Percentiles rank a stretch among this genome's conserved stretches.
phyloP scores from a whole-genome alignment of 2,888 invertebrate genomes.

The Ormyrus rosae region DNA sequence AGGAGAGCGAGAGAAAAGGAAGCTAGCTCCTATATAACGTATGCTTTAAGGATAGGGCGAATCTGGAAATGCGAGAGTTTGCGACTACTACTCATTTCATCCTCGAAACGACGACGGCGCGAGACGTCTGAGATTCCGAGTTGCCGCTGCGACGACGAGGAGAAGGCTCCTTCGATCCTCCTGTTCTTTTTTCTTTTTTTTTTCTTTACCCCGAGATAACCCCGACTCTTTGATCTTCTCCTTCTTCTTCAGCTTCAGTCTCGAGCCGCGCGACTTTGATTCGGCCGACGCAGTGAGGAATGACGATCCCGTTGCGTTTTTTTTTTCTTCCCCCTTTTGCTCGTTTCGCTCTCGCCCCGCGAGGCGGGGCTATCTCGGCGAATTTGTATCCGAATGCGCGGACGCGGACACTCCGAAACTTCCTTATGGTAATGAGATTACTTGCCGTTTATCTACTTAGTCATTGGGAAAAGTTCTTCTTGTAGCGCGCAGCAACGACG shows the following conservation, averaged over 20 bases:
- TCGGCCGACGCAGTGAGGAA: not conserved
- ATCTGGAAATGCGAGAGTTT: not conserved
- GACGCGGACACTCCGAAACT: slow-evolving; percentile 43
- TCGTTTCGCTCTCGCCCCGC: not conserved
- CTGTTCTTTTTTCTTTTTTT: too few relatives aligned
- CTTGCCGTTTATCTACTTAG: slow-evolving; percentile 30
- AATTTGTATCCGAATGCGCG: slow-evolving; percentile 6
- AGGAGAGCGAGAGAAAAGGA: not conserved
- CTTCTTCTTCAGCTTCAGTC: too few relatives aligned
- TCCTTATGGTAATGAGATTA: slow-evolving; percentile 24
- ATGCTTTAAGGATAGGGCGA: not conserved
- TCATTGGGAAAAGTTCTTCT: slow-evolving; percentile 22
- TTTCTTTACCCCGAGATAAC: slow-evolving; percentile 9
- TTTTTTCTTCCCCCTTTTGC: not conserved
- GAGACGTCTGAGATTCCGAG: slow-evolving; percentile 22
- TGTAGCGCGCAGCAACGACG: not conserved
- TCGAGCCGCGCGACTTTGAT: not conserved
- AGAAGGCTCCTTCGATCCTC: slow-evolving; percentile 12
- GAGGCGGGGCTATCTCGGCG: slow-evolving; percentile 18
- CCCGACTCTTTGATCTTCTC: slow-evolving; percentile 17
- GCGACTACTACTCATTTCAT: not conserved
- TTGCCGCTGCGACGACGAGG: not conserved
- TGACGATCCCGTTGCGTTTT: not conserved
- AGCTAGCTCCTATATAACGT: not conserved
- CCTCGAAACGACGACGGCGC: not conserved